phyloP scores from a whole-genome alignment of 1,140 invertebrate genomes.

The Cyrtorhinus lividipennis region DNA sequence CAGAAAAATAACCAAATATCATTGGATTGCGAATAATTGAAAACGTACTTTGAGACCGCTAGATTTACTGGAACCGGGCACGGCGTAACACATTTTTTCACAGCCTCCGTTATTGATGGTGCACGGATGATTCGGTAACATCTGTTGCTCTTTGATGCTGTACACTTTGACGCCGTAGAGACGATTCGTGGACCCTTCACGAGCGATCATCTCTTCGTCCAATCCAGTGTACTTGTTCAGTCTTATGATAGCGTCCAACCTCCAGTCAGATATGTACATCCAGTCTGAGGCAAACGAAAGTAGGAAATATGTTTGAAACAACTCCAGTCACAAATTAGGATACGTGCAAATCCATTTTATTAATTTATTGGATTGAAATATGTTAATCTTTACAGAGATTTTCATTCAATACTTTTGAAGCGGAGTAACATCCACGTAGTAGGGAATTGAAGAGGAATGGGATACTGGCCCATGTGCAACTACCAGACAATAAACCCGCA shows the following conservation, averaged over 20 bases:
- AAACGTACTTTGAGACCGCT: too few relatives aligned
- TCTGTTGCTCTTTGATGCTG: slow-evolving; percentile 57
- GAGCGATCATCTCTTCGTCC: slow-evolving; percentile 66
- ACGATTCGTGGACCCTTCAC: slow-evolving; percentile 78
- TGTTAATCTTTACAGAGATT: too few relatives aligned
- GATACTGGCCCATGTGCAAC: too few relatives aligned
- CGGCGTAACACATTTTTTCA: slow-evolving; percentile 86
- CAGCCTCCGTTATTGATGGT: slow-evolving; percentile 68
- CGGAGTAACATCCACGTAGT: too few relatives aligned
- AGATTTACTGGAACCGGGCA: slow-evolving; percentile 42
- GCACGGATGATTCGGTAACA: slow-evolving; percentile 67
- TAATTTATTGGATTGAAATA: too few relatives aligned
- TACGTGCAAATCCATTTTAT: background rate
- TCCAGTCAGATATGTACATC: slow-evolving; percentile 96
- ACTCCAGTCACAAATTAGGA: background rate
- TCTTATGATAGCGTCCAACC: slow-evolving; percentile 86
- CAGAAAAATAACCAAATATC: too few relatives aligned
- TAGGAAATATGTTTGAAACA: too few relatives aligned
- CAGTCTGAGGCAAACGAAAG: too few relatives aligned
- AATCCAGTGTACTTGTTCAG: slow-evolving; percentile 77
- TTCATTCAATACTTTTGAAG: too few relatives aligned
- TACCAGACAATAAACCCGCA: too few relatives aligned
- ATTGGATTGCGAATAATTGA: too few relatives aligned
- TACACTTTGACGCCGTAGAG: slow-evolving; percentile 87
- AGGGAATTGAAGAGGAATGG: too few relatives aligned